phyloP scores from a whole-genome alignment of 2,113 vertebrate genomes.

The Miniopterus natalensis region DNA sequence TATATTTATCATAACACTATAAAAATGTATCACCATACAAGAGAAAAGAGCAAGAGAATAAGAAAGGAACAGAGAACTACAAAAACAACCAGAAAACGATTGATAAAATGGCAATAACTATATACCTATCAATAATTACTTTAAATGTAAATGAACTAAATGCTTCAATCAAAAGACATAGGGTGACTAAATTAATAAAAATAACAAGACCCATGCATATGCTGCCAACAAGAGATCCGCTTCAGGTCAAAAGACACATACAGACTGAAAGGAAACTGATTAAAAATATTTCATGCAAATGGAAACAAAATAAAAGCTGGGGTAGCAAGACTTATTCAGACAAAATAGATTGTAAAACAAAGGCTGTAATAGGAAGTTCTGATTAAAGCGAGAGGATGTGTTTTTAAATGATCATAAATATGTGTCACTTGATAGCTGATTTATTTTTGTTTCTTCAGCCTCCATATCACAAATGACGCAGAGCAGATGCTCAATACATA shows the following conservation, averaged over 20 bases:
- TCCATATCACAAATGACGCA: background rate
- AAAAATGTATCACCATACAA: background rate
- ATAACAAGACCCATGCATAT: background rate
- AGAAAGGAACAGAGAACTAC: background rate
- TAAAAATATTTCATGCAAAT: background rate
- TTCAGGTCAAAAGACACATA: background rate
- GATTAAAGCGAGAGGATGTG: background rate
- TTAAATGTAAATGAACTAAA: background rate
- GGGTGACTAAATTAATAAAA: background rate
- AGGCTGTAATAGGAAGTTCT: background rate
- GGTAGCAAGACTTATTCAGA: background rate
- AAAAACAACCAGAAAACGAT: background rate
- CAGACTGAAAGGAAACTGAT: background rate
- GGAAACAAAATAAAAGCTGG: background rate
- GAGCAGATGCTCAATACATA: background rate
- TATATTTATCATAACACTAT: background rate
- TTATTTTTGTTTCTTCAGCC: background rate
- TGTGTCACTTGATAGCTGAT: background rate
- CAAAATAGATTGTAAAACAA: background rate
- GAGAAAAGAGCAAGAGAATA: background rate
- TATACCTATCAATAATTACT: background rate
- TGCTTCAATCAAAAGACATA: background rate
- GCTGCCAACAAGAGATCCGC: background rate
- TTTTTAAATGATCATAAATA: constrained; percentile 11
- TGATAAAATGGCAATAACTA: background rate